Conservation (phyloP, 2,888 invertebrate species). For the Eupithecia pulchellata region DNA sequence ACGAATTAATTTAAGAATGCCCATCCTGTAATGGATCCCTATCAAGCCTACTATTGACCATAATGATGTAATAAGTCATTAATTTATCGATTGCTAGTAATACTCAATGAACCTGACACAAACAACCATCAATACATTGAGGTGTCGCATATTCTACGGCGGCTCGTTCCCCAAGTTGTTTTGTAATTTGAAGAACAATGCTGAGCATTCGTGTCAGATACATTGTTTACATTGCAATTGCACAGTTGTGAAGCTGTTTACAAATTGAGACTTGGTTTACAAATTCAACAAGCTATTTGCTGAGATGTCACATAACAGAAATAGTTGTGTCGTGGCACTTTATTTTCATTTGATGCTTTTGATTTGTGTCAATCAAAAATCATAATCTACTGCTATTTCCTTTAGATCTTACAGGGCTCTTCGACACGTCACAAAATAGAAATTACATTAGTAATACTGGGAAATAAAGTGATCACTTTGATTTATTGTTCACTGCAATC, state of each 20-base stretch:
- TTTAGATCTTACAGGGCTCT: no score
- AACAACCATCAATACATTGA: background rate
- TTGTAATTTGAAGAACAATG: conserved; percentile 36
- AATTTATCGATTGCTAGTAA: background rate
- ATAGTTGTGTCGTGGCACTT: conserved; percentile 2
- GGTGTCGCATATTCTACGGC: conserved; percentile 22
- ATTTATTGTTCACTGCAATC: no score
- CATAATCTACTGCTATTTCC: no score
- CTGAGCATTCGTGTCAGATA: conserved; percentile 34
- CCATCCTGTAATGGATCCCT: background rate
- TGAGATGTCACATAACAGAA: conserved; percentile 4
- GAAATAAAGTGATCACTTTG: no score
- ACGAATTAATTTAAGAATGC: background rate
- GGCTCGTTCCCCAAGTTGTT: conserved; percentile 21
- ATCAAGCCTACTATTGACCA: background rate
- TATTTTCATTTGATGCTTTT: background rate
- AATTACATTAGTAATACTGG: no score
- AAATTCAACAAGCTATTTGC: conserved; percentile 26
- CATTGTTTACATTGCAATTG: conserved; percentile 40
- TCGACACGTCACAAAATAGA: no score
- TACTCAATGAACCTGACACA: background rate
- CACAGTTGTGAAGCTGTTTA: conserved; percentile 41
- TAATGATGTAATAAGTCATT: background rate
- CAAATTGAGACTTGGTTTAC: conserved; percentile 34
- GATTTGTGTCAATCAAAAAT: no score